Percentiles rank a stretch among this genome's conserved stretches.
Conservation (phyloP, 2,797 vertebrate genomes). For the Sphenopsis melanotis region DNA sequence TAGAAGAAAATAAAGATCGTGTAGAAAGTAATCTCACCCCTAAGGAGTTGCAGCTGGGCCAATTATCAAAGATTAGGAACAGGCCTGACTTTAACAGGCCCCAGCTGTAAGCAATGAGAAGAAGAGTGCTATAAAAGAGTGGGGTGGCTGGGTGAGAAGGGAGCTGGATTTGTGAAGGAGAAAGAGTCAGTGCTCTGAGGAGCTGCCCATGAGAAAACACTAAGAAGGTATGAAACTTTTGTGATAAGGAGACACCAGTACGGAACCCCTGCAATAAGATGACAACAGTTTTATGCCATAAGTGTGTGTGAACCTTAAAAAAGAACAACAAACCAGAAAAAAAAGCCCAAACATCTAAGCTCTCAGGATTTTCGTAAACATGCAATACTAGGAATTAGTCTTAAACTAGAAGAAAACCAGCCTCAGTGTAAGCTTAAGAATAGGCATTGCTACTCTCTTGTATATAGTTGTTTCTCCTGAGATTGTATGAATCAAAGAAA, state of each 20-base stretch:
- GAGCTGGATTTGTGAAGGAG: accelerated
- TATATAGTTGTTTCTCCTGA: not conserved
- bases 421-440: not conserved
- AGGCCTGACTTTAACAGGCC: too few relatives aligned
- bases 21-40: too few relatives aligned
- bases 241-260: too few relatives aligned
- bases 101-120: too few relatives aligned
- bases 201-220: accelerated
- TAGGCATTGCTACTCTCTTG: not conserved
- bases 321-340: not conserved
- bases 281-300: not conserved
- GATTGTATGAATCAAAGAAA: not conserved
- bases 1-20: too few relatives aligned
- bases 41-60: too few relatives aligned
- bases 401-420: not conserved
- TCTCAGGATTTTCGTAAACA: not conserved
- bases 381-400: not conserved
- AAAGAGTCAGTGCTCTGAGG: too few relatives aligned
- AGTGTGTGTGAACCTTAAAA: not conserved
- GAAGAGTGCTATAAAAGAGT: too few relatives aligned
- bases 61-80: too few relatives aligned
- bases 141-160: too few relatives aligned
- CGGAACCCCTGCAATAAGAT: too few relatives aligned
- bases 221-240: too few relatives aligned
- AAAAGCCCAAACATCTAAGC: accelerated